Conservation (phyloP, 2,113 vertebrate genomes). For the Platysteira castanea region DNA sequence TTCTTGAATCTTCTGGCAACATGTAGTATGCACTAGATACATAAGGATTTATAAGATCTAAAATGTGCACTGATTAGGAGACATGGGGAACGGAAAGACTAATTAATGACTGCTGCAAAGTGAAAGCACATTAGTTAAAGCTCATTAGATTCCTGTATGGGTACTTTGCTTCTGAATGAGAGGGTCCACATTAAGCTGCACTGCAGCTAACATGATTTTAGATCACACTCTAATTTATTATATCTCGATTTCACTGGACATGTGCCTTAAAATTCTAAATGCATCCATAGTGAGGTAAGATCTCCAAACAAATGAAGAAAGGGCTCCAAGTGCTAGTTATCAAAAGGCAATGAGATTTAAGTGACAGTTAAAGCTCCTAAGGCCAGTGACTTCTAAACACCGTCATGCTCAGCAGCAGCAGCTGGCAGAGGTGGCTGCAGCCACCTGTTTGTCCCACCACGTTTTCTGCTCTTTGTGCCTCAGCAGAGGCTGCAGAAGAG, state of each 20-base stretch:
- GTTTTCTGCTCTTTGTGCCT: rapidly evolving
- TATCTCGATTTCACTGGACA: neutral
- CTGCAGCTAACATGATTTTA: neutral
- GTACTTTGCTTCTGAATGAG: neutral
- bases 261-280: neutral
- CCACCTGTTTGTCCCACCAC: neutral
- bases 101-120: neutral
- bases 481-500: neutral
- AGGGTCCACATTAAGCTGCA: neutral
- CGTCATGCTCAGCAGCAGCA: neutral
- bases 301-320: neutral
- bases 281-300: neutral
- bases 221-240: neutral
- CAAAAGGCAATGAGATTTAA: neutral
- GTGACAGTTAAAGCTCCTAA: neutral
- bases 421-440: neutral
- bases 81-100: neutral
- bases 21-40: neutral
- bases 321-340: neutral
- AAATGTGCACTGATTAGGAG: neutral
- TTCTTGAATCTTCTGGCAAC: neutral
- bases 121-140: neutral
- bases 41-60: neutral
- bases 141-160: neutral
- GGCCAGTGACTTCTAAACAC: neutral